Evolutionary conservation across 2,113 vertebrate genomes (phyloP).

Genomic region (Mirza zaza): DNA sequence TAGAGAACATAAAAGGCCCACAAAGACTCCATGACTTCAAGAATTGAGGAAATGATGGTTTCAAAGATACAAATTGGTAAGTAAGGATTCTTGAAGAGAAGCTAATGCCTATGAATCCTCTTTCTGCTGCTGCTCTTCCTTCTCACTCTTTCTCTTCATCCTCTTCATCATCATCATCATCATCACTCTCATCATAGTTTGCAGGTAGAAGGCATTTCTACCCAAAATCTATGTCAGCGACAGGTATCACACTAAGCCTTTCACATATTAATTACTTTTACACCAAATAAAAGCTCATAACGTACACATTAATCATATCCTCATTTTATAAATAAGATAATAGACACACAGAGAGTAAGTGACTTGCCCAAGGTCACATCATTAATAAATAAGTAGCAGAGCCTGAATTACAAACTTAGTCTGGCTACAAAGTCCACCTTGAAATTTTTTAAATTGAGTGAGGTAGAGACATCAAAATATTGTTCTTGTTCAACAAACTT

Average conservation of each 20-base stretch:
- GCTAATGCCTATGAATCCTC: not conserved
- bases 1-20: not conserved
- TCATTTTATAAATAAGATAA: not conserved
- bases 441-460: not conserved
- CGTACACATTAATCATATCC: not conserved
- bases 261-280: not conserved
- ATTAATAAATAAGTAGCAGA: not conserved
- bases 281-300: not conserved
- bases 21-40: not conserved
- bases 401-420: not conserved
- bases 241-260: not conserved
- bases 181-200: not conserved
- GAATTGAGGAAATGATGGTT: not conserved
- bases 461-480: not conserved
- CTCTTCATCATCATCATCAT: rapidly evolving
- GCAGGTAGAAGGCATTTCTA: not conserved
- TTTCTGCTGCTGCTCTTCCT: not conserved
- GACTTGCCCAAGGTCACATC: not conserved
- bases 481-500: not conserved
- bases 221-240: not conserved
- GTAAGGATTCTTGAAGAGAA: not conserved
- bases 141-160: not conserved
- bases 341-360: not conserved
- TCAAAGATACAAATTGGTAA: not conserved
- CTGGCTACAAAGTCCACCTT: not conserved